Conservation (phyloP, 2,888 invertebrate species). For the Drosophila merina region DNA sequence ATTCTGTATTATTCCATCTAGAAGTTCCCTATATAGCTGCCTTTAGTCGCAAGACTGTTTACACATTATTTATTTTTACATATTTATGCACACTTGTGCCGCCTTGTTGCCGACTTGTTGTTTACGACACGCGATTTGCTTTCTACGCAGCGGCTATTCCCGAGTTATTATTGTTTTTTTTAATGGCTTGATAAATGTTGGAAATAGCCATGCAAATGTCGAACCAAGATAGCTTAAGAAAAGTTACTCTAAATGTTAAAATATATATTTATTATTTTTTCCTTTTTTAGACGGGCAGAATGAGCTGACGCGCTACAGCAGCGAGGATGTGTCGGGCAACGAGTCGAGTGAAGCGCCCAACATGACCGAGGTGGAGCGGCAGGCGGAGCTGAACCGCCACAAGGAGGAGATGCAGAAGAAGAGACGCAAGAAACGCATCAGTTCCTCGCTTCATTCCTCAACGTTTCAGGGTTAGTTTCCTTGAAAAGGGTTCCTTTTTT, state of each 20-base stretch:
- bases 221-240: too few relatives aligned
- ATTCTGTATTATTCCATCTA: conserved; percentile 29
- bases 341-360: conserved; percentile 83
- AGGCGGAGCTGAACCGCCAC: conserved; percentile 88
- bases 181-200: conserved; percentile 60
- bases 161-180: conserved; percentile 10
- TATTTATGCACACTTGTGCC: conserved; percentile 55
- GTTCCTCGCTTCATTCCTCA: conserved; percentile 94
- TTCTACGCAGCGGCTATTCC: conserved; percentile 67
- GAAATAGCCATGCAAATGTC: conserved; percentile 50
- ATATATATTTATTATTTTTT: too few relatives aligned
- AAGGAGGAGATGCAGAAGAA: conserved; percentile 95
- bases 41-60: conserved; percentile 19
- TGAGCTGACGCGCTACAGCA: conserved; percentile 83
- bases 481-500: too few relatives aligned
- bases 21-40: conserved; percentile 34
- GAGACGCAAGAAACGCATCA: conserved; percentile 94
- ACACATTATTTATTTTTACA: conserved; percentile 60
- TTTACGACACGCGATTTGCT: conserved; percentile 69
- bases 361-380: conserved; percentile 84
- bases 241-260: too few relatives aligned
- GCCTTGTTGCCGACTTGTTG: conserved; percentile 51
- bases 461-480: conserved; percentile 89
- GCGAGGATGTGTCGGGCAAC: conserved; percentile 84
- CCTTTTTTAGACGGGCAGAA: conserved; percentile 73